Evolutionary conservation across 1,140 invertebrate species (phyloP).

Genomic region (Dufourea novaeangliae): DNA sequence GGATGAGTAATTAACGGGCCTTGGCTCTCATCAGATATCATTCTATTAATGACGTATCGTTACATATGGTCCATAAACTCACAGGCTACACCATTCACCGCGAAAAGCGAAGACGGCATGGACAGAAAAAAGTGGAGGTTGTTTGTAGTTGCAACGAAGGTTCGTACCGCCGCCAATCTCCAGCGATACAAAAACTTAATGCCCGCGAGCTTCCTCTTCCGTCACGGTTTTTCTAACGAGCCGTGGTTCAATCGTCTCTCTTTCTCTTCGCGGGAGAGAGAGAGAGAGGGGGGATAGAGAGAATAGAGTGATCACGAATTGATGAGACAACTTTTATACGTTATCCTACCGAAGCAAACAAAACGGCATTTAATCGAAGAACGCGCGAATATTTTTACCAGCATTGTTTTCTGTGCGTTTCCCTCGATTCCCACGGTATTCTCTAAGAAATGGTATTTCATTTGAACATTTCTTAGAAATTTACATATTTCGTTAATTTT

Average conservation of each 20-base stretch:
- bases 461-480: not conserved
- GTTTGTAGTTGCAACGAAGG: conserved; percentile 21
- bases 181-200: conserved; percentile 66
- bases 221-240: conserved; percentile 52
- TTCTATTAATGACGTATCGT: conserved; percentile 69
- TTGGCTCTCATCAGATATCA: conserved; percentile 68
- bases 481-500: too few species aligned
- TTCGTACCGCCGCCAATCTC: conserved; percentile 24
- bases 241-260: conserved; percentile 36
- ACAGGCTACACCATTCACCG: conserved; percentile 63
- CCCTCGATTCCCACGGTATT: not conserved
- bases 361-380: conserved; percentile 31
- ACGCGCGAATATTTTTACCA: conserved; percentile 7
- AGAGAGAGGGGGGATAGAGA: not conserved
- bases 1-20: conserved; percentile 65
- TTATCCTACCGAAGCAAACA: not conserved
- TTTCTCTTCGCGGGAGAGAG: not conserved
- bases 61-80: conserved; percentile 37
- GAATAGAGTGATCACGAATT: conserved; percentile 6
- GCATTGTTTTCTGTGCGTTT: not conserved
- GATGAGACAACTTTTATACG: not conserved
- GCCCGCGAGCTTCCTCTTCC: conserved; percentile 52
- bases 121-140: conserved; percentile 26
- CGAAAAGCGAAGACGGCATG: not conserved
- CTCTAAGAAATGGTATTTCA: too few species aligned